Percentiles rank a stretch among this genome's conserved stretches.
Evolutionary conservation across 2,113 vertebrate species (phyloP).

Genomic region (Ceyx melanurus): DNA sequence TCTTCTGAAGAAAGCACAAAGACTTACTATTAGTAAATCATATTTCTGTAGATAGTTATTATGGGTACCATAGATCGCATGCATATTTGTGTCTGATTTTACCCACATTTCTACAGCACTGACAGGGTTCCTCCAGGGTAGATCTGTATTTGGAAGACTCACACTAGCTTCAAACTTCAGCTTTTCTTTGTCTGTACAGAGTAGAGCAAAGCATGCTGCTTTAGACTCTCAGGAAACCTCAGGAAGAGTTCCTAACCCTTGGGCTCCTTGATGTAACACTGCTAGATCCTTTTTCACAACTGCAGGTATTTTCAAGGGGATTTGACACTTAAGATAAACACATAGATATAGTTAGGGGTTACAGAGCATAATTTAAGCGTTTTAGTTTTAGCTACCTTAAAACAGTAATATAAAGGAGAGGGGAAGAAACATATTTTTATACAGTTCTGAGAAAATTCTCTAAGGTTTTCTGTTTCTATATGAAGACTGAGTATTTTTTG

Average conservation of each 20-base stretch:
- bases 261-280: background rate
- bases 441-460: background rate
- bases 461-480: background rate
- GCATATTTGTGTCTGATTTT: background rate
- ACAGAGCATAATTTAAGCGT: background rate
- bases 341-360: background rate
- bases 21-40: background rate
- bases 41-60: background rate
- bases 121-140: background rate
- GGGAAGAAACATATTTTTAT: background rate
- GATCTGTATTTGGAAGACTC: background rate
- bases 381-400: background rate
- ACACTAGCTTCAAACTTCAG: background rate
- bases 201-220: background rate
- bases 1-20: background rate
- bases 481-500: background rate
- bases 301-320: background rate
- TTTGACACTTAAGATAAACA: background rate
- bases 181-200: background rate
- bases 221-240: background rate
- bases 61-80: background rate
- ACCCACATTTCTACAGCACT: background rate
- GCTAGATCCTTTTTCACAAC: background rate
- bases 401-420: fast-evolving
- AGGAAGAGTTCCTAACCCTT: background rate